phyloP scores from a whole-genome alignment of 2,888 invertebrate genomes.

The Phyllotreta cruciferae region DNA sequence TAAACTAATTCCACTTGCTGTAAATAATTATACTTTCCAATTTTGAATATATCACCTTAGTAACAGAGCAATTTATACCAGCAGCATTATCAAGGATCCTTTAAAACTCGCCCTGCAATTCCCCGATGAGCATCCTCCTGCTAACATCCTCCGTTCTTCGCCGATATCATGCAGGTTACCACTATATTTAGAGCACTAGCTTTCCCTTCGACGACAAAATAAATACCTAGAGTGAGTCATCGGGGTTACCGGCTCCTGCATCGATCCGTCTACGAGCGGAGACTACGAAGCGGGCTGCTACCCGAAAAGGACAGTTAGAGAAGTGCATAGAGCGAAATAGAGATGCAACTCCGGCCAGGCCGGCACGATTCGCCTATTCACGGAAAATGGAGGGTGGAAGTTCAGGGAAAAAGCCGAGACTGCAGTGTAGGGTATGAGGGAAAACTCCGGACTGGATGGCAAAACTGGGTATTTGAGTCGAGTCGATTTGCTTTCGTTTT shows the following conservation, averaged over 20 bases:
- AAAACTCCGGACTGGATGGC: not conserved
- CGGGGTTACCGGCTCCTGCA: conserved; percentile 12
- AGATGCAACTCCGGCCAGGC: conserved; percentile 4
- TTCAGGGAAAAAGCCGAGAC: not conserved
- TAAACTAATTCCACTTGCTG: too few species aligned
- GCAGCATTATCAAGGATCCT: not conserved
- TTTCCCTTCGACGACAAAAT: conserved; percentile 2
- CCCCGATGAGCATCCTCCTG: not conserved
- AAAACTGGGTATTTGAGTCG: too few species aligned
- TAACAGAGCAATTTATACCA: too few species aligned
- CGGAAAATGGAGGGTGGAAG: conserved; percentile 8
- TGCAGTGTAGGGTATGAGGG: not conserved
- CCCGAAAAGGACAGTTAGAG: conserved; percentile 2
- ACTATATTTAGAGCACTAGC: conserved; percentile 6
- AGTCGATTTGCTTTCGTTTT: too few species aligned
- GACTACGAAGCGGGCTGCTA: conserved; percentile 1
- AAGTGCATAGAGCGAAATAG: conserved; percentile 8
- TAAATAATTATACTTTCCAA: too few species aligned
- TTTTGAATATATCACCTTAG: too few species aligned
- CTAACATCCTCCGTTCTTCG: not conserved
- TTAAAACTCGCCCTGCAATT: not conserved
- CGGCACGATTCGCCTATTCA: not conserved
- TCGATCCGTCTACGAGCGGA: conserved; percentile 13
- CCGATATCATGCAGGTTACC: not conserved
- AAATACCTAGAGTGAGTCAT: conserved; percentile 14